phyloP scores from a whole-genome alignment of 2,888 invertebrate genomes.

The Vannuccia rotundouncinata region DNA sequence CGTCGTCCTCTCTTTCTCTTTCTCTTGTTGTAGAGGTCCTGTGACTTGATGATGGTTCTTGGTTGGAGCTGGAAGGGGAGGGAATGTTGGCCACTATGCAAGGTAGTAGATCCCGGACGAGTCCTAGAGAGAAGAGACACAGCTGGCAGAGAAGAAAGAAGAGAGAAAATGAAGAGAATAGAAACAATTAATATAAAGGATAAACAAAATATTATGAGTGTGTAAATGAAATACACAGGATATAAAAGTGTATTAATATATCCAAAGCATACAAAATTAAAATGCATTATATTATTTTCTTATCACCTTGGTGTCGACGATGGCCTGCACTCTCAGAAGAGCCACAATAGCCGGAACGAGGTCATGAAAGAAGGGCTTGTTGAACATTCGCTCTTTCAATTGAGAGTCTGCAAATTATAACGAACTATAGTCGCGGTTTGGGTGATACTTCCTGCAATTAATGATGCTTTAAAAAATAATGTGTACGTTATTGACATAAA shows the following conservation, averaged over 20 bases:
- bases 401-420: not conserved
- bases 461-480: no score
- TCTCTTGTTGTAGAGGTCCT: not conserved
- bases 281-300: not conserved
- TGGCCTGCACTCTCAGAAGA: not conserved
- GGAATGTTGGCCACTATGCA: not conserved
- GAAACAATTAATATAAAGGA: not conserved
- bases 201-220: not conserved
- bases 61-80: not conserved
- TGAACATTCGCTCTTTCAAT: not conserved
- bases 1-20: not conserved
- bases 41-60: not conserved
- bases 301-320: constrained; percentile 1
- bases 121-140: not conserved
- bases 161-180: not conserved
- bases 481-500: no score
- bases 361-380: not conserved
- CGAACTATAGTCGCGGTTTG: no score
- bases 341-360: not conserved
- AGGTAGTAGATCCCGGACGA: constrained; percentile 1
- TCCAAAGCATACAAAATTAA: not conserved
- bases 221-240: no score
- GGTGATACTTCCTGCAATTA: no score
- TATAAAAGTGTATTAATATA: no score
- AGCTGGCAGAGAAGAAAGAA: not conserved